Conservation (phyloP, 2,797 vertebrate species). For the Spea hammondii region DNA sequence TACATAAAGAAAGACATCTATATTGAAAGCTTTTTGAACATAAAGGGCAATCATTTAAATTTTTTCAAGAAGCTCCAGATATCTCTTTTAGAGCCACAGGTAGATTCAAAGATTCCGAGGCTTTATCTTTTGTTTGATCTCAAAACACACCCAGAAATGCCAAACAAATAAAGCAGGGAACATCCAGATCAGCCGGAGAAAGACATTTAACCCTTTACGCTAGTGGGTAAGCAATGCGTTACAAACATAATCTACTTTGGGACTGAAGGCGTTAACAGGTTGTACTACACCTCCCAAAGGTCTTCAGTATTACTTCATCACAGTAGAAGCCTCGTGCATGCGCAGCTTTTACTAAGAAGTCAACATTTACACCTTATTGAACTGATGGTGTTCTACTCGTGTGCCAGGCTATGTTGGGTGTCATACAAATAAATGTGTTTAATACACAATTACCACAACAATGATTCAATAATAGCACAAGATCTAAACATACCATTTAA, state of each 20-base stretch:
- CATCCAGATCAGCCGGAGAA: neutral
- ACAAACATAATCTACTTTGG: neutral
- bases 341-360: neutral
- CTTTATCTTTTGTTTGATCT: conserved; percentile 23
- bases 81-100: conserved; percentile 1
- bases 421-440: neutral
- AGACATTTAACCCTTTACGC: neutral
- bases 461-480: no score
- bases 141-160: conserved; percentile 14
- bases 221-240: neutral
- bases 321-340: neutral
- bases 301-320: neutral
- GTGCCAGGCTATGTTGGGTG: neutral
- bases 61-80: neutral
- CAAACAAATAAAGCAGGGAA: conserved; percentile 15
- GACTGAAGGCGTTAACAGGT: neutral
- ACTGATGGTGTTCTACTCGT: no score
- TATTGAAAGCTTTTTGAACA: neutral
- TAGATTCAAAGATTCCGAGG: neutral
- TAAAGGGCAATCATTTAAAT: neutral
- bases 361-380: neutral
- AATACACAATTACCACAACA: neutral
- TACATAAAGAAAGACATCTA: no score
- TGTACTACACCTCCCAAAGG: neutral
- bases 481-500: no score